These are phyloP conservation scores for Orbicella faveolata DNA, from an alignment of 64 coral and sea anemone genomes.

Conservation along the genomic window DNA sequence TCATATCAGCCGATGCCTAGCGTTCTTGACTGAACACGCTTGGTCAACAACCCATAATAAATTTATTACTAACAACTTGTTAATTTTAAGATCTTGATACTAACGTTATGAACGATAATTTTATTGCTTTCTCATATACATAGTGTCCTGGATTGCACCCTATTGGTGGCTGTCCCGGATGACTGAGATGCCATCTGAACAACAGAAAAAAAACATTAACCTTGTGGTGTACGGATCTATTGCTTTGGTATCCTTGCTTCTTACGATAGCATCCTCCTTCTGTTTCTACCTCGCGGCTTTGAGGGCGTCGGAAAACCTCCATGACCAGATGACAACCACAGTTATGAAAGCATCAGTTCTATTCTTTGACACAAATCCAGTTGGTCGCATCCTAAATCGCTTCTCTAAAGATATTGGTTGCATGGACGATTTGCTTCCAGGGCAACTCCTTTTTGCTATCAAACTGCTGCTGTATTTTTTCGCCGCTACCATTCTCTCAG, in stretches of 20 bases:
- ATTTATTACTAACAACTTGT: no score
- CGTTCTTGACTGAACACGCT: no score
- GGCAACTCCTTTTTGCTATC: neutral
- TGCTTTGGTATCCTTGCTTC: neutral
- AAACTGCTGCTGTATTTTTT: neutral
- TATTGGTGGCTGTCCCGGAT: slow-evolving; percentile 51
- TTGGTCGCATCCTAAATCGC: slow-evolving; percentile 68
- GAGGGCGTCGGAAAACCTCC: slow-evolving; percentile 54
- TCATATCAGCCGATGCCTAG: no score
- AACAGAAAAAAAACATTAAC: neutral
- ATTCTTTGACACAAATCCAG: slow-evolving; percentile 74
- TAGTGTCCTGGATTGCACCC: neutral
- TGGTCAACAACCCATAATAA: no score
- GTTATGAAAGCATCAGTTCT: slow-evolving; percentile 57
- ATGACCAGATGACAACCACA: slow-evolving; percentile 43
- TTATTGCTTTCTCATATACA: neutral
- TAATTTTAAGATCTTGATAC: no score
- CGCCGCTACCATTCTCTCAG: slow-evolving; percentile 6
- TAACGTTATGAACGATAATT: no score
- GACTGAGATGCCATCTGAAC: slow-evolving; percentile 30
- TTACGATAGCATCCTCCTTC: slow-evolving; percentile 7
- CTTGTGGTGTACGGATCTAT: slow-evolving; percentile 35
- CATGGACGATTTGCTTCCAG: slow-evolving; percentile 42
- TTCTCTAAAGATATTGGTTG: slow-evolving; percentile 72
- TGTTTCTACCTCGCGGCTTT: slow-evolving; percentile 24